Percentiles rank a stretch among this genome's conserved stretches.
Evolutionary conservation across 2,113 vertebrate species (phyloP).

Genomic region (Osmerus eperlanus): DNA sequence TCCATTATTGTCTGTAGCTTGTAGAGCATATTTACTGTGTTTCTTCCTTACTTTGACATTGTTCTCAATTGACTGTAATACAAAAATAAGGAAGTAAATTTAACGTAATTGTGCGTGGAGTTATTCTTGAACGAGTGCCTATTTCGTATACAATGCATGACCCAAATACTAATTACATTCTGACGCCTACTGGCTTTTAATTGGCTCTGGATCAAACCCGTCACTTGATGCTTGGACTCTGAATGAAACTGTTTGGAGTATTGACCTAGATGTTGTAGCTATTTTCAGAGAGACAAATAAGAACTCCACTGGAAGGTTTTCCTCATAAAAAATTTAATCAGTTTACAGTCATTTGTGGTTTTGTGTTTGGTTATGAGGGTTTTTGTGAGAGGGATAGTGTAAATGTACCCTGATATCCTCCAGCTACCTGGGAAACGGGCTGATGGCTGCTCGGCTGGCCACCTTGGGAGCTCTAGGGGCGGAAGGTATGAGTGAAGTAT

Average conservation of each 20-base stretch:
- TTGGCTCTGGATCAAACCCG: not conserved
- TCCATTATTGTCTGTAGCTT: not conserved
- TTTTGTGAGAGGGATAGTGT: not conserved
- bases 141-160: not conserved
- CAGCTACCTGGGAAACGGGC: slow-evolving; percentile 93
- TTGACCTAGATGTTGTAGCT: slow-evolving; percentile 6
- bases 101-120: no score
- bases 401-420: slow-evolving; percentile 25
- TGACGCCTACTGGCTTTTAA: not conserved
- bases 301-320: not conserved
- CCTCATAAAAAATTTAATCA: not conserved
- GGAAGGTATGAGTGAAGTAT: slow-evolving; percentile 70
- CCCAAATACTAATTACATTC: slow-evolving; percentile 1
- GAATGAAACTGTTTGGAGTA: slow-evolving; percentile 2
- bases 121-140: not conserved
- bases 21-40: not conserved
- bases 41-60: not conserved
- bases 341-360: not conserved
- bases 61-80: not conserved
- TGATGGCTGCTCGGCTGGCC: slow-evolving; percentile 89
- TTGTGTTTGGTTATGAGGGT: not conserved
- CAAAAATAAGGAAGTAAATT: not conserved
- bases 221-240: not conserved
- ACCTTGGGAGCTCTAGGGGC: slow-evolving; percentile 80
- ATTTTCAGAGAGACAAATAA: slow-evolving; percentile 6